Evolutionary conservation across 2,113 vertebrate genomes (phyloP).

Genomic region (Labrus mixtus): DNA sequence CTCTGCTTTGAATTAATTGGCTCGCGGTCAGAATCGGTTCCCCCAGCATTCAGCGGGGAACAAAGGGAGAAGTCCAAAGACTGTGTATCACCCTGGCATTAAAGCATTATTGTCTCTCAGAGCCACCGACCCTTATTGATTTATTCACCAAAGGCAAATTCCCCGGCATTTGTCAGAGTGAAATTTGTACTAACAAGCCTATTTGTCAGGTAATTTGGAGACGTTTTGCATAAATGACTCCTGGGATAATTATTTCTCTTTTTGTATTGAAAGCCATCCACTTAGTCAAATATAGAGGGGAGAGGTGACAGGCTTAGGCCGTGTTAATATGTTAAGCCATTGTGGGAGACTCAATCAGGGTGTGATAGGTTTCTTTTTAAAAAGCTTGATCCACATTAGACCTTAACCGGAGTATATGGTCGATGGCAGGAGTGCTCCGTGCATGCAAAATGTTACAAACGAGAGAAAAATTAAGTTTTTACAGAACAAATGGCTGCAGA

Average conservation of each 20-base stretch:
- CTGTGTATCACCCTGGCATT: not conserved
- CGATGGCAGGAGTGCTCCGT: constrained; percentile 15
- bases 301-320: constrained; percentile 20
- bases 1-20: constrained; percentile 37
- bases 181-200: constrained; percentile 21
- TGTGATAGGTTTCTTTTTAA: constrained; percentile 50
- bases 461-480: constrained; percentile 21
- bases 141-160: constrained; percentile 17
- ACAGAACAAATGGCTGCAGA: constrained; percentile 27
- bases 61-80: not conserved
- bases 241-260: constrained; percentile 49
- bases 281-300: constrained; percentile 34
- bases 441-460: constrained; percentile 45
- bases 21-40: constrained; percentile 5
- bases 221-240: constrained; percentile 33
- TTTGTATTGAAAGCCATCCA: constrained; percentile 41
- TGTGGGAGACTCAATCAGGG: constrained; percentile 42
- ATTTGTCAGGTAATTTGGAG: constrained; percentile 37
- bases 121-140: constrained; percentile 28
- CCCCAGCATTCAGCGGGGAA: not conserved
- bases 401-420: constrained; percentile 16
- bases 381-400: constrained; percentile 61
- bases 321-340: constrained; percentile 35
- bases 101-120: constrained; percentile 19
- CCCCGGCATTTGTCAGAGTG: constrained; percentile 17